A percentile compares a stretch with the other conserved stretches of the same genome.
These are phyloP conservation scores for Trypoxylus dichotomus DNA, from an alignment of 1,140 invertebrate species.

Conservation along the genomic window DNA sequence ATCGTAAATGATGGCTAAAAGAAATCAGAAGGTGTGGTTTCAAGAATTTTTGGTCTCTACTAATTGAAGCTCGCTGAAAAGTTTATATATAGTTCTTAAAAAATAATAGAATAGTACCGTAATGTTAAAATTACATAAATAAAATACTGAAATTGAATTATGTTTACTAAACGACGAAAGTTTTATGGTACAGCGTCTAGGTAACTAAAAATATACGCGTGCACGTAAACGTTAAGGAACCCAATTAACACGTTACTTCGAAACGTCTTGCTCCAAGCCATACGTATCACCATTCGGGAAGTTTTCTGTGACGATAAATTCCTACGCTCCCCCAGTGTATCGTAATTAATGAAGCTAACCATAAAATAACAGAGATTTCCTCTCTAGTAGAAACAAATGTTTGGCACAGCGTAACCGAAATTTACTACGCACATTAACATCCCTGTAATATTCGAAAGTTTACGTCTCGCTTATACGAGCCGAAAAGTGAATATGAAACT, in stretches of 20 bases:
- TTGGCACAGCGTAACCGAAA: not conserved
- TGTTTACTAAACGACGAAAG: too few relatives aligned
- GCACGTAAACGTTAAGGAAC: not conserved
- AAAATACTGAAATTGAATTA: too few relatives aligned
- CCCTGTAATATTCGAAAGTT: slow-evolving; percentile 15
- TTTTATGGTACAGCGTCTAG: not conserved
- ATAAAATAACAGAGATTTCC: slow-evolving; percentile 20
- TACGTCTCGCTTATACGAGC: slow-evolving; percentile 21
- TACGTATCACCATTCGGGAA: not conserved
- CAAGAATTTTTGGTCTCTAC: too few relatives aligned
- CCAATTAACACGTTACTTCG: not conserved
- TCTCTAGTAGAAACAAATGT: not conserved
- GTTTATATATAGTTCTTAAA: too few relatives aligned
- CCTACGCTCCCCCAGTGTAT: not conserved
- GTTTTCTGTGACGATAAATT: not conserved
- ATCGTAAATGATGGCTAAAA: too few relatives aligned
- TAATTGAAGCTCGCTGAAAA: too few relatives aligned
- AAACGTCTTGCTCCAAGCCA: not conserved
- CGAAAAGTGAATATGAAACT: slow-evolving; percentile 17
- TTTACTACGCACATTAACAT: slow-evolving; percentile 10
- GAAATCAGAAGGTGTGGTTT: too few relatives aligned
- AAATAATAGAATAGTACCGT: too few relatives aligned
- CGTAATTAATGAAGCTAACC: slow-evolving; percentile 20
- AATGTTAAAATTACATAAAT: too few relatives aligned
- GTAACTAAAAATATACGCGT: not conserved